Conservation (phyloP, 2,797 vertebrate species). For the Clamator glandarius region DNA sequence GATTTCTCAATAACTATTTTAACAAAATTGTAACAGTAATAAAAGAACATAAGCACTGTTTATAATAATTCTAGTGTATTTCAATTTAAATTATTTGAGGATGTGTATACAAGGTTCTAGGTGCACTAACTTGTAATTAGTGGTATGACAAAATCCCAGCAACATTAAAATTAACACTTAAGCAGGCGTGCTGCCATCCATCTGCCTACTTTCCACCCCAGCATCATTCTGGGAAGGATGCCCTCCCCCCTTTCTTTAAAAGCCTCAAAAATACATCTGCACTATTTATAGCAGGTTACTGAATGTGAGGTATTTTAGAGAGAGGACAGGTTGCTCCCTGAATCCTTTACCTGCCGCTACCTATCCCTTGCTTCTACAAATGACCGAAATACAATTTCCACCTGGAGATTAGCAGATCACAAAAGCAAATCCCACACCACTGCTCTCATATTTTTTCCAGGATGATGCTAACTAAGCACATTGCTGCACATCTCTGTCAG, state of each 20-base stretch:
- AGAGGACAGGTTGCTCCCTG: background rate
- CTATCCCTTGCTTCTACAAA: background rate
- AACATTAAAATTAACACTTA: conserved; percentile 14
- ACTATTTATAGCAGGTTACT: background rate
- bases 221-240: background rate
- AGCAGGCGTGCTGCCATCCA: background rate
- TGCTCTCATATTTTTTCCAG: background rate
- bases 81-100: background rate
- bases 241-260: background rate
- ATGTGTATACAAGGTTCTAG: background rate
- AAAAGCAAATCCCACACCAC: background rate
- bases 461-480: background rate
- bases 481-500: background rate
- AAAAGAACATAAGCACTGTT: background rate
- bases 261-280: background rate
- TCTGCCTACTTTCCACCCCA: background rate
- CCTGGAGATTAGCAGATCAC: background rate
- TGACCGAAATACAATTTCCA: background rate
- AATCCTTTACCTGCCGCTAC: background rate
- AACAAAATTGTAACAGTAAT: background rate
- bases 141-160: background rate
- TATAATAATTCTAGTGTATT: background rate
- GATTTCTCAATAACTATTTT: background rate
- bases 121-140: background rate
- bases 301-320: background rate